phyloP scores from a whole-genome alignment of 2,113 vertebrate species.

The Tragelaphus buxtoni region DNA sequence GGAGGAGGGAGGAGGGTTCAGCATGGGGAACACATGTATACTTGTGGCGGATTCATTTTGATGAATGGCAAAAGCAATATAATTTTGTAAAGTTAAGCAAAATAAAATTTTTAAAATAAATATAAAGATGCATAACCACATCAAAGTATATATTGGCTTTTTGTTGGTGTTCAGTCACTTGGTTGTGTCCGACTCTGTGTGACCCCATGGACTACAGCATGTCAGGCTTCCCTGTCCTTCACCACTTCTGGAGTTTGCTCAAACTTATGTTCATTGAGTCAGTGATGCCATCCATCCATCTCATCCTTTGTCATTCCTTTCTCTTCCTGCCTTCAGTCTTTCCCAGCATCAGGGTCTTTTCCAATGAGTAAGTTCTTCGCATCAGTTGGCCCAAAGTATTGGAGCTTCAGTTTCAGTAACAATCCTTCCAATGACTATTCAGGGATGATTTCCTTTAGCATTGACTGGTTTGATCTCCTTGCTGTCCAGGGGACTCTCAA shows the following conservation, averaged over 20 bases:
- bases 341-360: neutral
- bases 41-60: too few relatives aligned
- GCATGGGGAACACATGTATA: too few relatives aligned
- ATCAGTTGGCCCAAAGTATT: neutral
- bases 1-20: too few relatives aligned
- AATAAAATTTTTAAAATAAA: too few relatives aligned
- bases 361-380: neutral
- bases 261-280: neutral
- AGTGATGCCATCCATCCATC: neutral
- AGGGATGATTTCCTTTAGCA: neutral
- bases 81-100: too few relatives aligned
- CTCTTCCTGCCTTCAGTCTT: neutral
- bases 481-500: neutral
- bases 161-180: neutral
- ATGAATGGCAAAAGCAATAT: too few relatives aligned
- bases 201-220: neutral
- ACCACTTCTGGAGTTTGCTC: neutral
- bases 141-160: neutral
- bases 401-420: neutral
- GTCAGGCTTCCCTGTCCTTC: neutral
- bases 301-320: neutral
- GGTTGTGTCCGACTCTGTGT: neutral
- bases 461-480: neutral
- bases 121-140: neutral
- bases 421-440: neutral